Conservation (phyloP, 2,888 invertebrate species). For the Temnothorax rugatulus region DNA sequence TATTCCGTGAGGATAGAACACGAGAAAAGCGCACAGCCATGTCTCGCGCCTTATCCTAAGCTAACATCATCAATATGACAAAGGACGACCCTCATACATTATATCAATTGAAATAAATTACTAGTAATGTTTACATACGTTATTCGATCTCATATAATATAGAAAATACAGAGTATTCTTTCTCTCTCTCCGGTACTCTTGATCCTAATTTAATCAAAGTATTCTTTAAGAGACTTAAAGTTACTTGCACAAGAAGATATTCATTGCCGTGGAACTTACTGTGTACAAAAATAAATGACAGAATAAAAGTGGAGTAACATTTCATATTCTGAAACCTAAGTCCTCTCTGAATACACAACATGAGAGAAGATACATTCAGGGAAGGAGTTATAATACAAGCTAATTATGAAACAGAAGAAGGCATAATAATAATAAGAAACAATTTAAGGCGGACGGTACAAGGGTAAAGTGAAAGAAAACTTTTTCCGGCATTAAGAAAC, state of each 20-base stretch:
- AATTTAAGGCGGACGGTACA: conserved; percentile 38
- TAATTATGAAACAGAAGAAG: conserved; percentile 55
- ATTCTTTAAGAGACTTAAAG: not conserved
- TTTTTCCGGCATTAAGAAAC: conserved; percentile 41
- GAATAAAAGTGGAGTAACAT: conserved; percentile 16
- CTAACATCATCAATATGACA: not conserved
- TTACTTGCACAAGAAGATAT: not conserved
- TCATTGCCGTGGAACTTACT: not conserved
- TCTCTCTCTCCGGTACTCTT: no score
- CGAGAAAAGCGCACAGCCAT: conserved; percentile 6
- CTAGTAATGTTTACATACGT: not conserved
- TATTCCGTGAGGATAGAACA: conserved; percentile 15
- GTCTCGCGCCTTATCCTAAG: conserved; percentile 29
- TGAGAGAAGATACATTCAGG: conserved; percentile 18
- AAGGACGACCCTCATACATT: not conserved
- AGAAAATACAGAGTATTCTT: not conserved
- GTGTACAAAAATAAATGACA: not conserved
- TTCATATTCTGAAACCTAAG: conserved; percentile 22
- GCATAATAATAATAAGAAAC: conserved; percentile 55
- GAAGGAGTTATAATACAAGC: conserved; percentile 44
- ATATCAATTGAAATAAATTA: conserved; percentile 19
- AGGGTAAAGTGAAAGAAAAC: conserved; percentile 45
- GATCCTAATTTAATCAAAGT: conserved; percentile 11
- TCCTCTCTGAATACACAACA: conserved; percentile 7
- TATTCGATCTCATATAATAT: not conserved